A percentile compares a stretch with the other conserved stretches of the same genome.
These are phyloP conservation scores for Pogonocichla stellata DNA, from an alignment of 2,113 vertebrate genomes.

Conservation along the genomic window DNA sequence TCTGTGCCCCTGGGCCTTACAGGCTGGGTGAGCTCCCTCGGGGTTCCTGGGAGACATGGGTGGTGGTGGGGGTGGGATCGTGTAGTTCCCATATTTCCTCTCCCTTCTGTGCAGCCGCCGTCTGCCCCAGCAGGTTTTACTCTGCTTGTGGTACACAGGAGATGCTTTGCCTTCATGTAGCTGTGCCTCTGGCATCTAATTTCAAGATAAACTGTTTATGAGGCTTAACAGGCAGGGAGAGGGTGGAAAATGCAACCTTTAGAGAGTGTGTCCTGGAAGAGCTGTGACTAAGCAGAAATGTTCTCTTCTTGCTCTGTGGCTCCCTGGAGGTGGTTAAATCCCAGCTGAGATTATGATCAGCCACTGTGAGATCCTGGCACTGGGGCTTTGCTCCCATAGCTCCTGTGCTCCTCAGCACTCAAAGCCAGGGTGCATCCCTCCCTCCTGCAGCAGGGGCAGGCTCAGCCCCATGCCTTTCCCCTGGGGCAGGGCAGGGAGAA, in stretches of 20 bases:
- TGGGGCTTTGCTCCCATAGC: not conserved
- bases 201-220: slow-evolving; percentile 58
- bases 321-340: slow-evolving; percentile 13
- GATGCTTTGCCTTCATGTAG: not conserved
- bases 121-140: slow-evolving; percentile 8
- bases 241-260: slow-evolving; percentile 29
- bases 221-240: slow-evolving; percentile 29
- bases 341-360: not conserved
- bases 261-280: not conserved
- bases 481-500: not conserved
- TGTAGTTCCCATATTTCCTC: not conserved
- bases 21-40: not conserved
- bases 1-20: not conserved
- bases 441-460: not conserved
- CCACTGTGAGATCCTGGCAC: not conserved
- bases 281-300: slow-evolving; percentile 60
- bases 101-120: not conserved
- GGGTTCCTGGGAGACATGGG: not conserved
- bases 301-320: not conserved
- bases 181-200: slow-evolving; percentile 54
- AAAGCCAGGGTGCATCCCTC: not conserved
- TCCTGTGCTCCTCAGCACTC: not conserved
- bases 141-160: not conserved
- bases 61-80: not conserved
- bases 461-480: not conserved